Conservation (phyloP, 1,140 invertebrate species). For the Drosophila jambulina region DNA sequence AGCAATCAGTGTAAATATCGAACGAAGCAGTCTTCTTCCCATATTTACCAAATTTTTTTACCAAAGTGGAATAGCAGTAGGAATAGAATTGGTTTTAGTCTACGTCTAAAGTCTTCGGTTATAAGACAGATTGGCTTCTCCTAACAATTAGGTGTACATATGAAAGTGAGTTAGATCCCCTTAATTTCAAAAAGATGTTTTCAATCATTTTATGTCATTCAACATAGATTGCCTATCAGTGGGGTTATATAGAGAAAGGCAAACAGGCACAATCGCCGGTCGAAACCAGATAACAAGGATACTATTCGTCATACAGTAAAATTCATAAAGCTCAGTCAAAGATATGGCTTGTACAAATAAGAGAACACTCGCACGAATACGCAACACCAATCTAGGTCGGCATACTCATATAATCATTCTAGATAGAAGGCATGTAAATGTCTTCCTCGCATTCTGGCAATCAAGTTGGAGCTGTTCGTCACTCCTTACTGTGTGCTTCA, state of each 20-base stretch:
- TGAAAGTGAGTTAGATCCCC: not conserved
- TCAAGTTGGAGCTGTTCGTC: slow-evolving; percentile 26
- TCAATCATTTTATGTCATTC: not conserved
- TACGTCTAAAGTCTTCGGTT: not conserved
- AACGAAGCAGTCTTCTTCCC: not conserved
- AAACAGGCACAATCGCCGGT: not conserved
- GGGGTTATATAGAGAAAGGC: not conserved
- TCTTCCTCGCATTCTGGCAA: slow-evolving; percentile 19
- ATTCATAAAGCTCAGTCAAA: not conserved
- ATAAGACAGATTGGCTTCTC: not conserved
- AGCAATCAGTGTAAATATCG: slow-evolving; percentile 4
- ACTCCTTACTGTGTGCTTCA: slow-evolving; percentile 27
- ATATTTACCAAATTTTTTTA: too few relatives aligned
- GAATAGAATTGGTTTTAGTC: not conserved
- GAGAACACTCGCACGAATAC: slow-evolving; percentile 11
- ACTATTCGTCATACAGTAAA: not conserved
- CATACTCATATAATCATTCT: not conserved
- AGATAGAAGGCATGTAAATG: slow-evolving; percentile 12
- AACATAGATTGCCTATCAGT: not conserved
- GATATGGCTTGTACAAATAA: not conserved
- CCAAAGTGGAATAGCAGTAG: not conserved
- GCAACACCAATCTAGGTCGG: slow-evolving; percentile 19
- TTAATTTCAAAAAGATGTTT: not conserved
- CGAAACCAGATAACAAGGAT: slow-evolving; percentile 16
- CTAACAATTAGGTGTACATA: not conserved